Conservation (phyloP, 2,797 vertebrate species). For the Artibeus lituratus region DNA sequence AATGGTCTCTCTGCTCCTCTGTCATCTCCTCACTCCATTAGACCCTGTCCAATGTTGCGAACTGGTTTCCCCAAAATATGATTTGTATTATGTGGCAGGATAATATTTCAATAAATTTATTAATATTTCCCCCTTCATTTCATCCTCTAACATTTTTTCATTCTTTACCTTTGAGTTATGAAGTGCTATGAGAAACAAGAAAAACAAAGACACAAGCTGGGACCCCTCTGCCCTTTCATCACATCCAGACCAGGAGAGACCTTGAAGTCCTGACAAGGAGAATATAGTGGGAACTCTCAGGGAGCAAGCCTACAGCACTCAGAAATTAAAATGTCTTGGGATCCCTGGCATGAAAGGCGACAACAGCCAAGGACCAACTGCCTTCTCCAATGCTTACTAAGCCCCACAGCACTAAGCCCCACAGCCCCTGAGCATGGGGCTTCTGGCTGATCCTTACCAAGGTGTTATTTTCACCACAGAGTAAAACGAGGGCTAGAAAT, state of each 20-base stretch:
- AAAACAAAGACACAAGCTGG: neutral
- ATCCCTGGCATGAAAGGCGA: neutral
- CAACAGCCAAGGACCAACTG: neutral
- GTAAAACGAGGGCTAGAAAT: neutral
- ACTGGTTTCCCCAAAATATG: neutral
- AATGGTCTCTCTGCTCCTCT: neutral
- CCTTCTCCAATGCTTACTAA: neutral
- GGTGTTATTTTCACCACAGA: neutral
- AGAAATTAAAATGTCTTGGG: neutral
- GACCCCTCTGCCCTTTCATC: neutral
- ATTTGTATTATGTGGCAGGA: neutral
- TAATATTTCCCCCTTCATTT: neutral
- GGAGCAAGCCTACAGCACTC: neutral
- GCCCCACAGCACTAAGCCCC: neutral
- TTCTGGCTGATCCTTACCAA: neutral
- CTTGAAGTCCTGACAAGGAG: accelerated
- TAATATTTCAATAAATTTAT: neutral
- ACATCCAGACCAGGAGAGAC: neutral
- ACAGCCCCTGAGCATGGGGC: neutral
- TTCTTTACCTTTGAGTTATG: neutral
- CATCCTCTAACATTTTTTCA: neutral
- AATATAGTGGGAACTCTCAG: accelerated
- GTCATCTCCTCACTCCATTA: neutral
- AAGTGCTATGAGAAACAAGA: neutral
- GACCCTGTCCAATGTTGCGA: neutral